Evolutionary conservation across 2,888 invertebrate species (phyloP), one percentile per base, ranked within the genome.

Genomic region (Noctua pronuba): DNA sequence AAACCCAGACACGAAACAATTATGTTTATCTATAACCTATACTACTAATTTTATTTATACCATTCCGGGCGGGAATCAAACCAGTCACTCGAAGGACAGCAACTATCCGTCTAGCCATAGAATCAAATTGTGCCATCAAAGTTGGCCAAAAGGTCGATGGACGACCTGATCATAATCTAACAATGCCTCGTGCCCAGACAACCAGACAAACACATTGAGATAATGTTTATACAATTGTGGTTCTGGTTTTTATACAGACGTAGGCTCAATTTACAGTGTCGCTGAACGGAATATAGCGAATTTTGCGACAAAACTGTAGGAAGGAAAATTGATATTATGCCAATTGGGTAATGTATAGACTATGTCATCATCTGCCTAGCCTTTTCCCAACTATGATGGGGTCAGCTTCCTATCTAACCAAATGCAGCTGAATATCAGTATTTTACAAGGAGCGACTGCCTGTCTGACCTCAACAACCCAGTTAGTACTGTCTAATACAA

Each of bases 131-230:
- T 38, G 55, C 5, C 70, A 46, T 55, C 28, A 70, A 80, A 38
- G 71, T 58, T 46, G 80, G 46, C 58, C 71, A 58, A 58, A 31
- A 58, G 71, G 77, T 77, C 77, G 38, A 46, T n/a, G 38, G 46
- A 31, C 46, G 44, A 46, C 18, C 55, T 24, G 55, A 80, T 58
- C n/a, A 58, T 21, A 58, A 58, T 46, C 38, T 70, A 7, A 41
- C 77, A 21, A 46, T 10, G 70, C 10, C 46, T 58, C 16, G 24
- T 18, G 49, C 7, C 75, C 44, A 77, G 46, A 79, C 72, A 18
- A 41, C 18, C 44, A 72, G 72, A 73, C 55, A 77, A 77, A 80
- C 55, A 77, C 28, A 18, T 31, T 44, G 8, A 46, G 13, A 46
- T 79, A 38, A 46, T 76, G 2, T 76, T 44, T 55, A 35, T 35